phyloP scores from a whole-genome alignment of 1,140 invertebrate genomes.

The Antheraea pernyi region DNA sequence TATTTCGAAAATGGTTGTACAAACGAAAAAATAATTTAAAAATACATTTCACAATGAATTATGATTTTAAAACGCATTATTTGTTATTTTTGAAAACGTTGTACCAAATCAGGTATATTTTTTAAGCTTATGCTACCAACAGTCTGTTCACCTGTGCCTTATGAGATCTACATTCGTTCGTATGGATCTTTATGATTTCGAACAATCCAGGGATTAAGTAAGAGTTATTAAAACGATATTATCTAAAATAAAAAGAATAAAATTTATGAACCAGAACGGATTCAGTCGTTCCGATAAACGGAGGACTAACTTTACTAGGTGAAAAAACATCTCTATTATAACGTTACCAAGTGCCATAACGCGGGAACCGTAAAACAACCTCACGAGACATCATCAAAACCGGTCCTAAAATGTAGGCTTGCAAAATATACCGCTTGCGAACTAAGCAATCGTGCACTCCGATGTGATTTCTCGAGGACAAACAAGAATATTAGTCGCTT shows the following conservation, averaged over 20 bases:
- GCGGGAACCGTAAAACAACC: constrained; percentile 3
- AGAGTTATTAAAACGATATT: not conserved
- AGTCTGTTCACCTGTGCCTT: too few species aligned
- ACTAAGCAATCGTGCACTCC: constrained; percentile 35
- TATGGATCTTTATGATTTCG: too few species aligned
- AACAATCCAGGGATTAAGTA: too few species aligned
- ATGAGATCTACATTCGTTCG: too few species aligned
- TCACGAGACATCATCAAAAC: constrained; percentile 45
- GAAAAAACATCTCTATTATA: constrained; percentile 8
- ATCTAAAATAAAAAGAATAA: not conserved
- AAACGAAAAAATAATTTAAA: too few species aligned
- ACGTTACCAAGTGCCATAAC: constrained; percentile 7
- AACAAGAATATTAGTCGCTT: constrained; percentile 16
- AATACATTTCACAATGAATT: too few species aligned
- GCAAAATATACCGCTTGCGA: constrained; percentile 57
- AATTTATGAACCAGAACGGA: not conserved
- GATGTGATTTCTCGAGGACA: constrained; percentile 28
- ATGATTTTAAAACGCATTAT: too few species aligned
- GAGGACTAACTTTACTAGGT: not conserved
- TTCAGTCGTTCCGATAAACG: constrained; percentile 10
- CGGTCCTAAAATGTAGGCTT: constrained; percentile 63
- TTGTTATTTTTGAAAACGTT: too few species aligned
- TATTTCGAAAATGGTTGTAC: too few species aligned
- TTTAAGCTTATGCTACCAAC: too few species aligned
- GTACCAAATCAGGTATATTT: too few species aligned